Evolutionary conservation across 2,113 vertebrate genomes (phyloP).

Genomic region (Lucifuga dentata): DNA sequence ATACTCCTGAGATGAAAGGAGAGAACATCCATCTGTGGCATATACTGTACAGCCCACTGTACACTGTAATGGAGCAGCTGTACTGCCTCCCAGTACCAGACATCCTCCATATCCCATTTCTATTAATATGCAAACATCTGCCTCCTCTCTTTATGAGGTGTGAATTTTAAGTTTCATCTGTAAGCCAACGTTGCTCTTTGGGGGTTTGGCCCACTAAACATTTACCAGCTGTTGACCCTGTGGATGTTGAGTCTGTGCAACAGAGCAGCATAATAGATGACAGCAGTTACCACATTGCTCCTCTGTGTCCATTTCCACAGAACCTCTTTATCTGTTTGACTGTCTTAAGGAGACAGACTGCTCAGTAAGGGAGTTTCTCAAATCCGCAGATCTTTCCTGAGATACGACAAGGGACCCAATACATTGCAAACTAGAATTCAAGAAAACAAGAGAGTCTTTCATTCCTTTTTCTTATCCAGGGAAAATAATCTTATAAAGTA

Average conservation of each 20-base stretch:
- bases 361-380: constrained; percentile 12
- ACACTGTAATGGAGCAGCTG: constrained; percentile 65
- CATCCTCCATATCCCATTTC: constrained; percentile 52
- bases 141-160: constrained; percentile 62
- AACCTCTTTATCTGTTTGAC: constrained; percentile 56
- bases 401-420: constrained; percentile 40
- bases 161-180: constrained; percentile 72
- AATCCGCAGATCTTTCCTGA: constrained; percentile 38
- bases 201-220: constrained; percentile 64
- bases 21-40: constrained; percentile 58
- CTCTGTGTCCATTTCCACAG: constrained; percentile 57
- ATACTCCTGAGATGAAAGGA: constrained; percentile 61
- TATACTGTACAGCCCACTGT: constrained; percentile 41
- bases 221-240: constrained; percentile 77
- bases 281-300: constrained; percentile 54
- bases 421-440: neutral
- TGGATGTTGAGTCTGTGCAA: constrained; percentile 52
- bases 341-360: constrained; percentile 36
- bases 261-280: constrained; percentile 54
- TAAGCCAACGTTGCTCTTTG: constrained; percentile 59
- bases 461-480: no score
- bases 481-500: no score
- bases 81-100: constrained; percentile 51
- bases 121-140: constrained; percentile 83
- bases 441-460: no score